Base-by-base conservation (phyloP, 2,888 invertebrate species). In the Patella depressa region DNA sequence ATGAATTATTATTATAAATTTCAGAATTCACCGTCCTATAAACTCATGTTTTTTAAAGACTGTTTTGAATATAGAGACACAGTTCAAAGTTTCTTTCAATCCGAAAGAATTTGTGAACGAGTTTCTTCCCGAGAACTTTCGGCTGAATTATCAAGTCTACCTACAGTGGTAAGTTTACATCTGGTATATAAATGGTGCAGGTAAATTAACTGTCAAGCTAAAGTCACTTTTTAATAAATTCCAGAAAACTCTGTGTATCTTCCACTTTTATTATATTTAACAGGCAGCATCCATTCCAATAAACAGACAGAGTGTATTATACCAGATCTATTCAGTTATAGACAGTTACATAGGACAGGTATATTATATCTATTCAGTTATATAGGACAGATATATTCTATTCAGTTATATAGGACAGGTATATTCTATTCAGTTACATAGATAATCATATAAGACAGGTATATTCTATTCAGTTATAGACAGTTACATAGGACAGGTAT, bases 11-110 rank as follows among this genome's bases (percentile, higher is more conserved):
- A 9, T 45, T 4, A 45, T 45, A 45, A 45, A 45, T 65, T 74
- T 9, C 53, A 74, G 74, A 74, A 74, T 19, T 74, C 74, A n/a
- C 53, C 74, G 15, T 53, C 74, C 4, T 69, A 34, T 19, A 74
- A 74, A 53, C 53, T 74, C 65, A n/a, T 74, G 65, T 74, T 74
- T 15, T 74, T 45, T 12, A 69, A 74, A 65, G 74, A 74, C 65
- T 69, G 53, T 11, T 15, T 65, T 45, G 69, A 74, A 17, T 74
- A 74, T 53, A 57, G 74, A n/a, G 34, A n/a, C 15, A 53, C 17
- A 9, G 65, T 45, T 15, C 53, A 7, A 15, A 65, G 24, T 3
- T 74, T 74, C 65, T 69, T 65, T 65, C 11, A 65, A 24, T 65
- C 65, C 14, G 14, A 24, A 3, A 24, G 12, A 65, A 65, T 24